phyloP scores from a whole-genome alignment of 2,797 vertebrate genomes.

The Phoxinus dragarum region DNA sequence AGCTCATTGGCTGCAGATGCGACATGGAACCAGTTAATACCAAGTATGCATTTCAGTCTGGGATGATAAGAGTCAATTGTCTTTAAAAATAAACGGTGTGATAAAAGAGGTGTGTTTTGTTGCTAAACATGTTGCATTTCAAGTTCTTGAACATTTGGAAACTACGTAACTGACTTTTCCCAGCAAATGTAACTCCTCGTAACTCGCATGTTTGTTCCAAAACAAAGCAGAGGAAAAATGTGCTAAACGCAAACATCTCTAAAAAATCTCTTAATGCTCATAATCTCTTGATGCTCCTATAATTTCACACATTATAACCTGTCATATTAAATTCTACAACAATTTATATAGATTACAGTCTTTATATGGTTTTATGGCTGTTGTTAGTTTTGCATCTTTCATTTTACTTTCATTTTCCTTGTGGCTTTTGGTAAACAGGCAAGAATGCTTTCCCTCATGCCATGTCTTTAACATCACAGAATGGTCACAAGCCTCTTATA shows the following conservation, averaged over 20 bases:
- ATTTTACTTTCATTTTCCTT: neutral
- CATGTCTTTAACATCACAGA: neutral
- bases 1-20: too few relatives aligned
- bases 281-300: neutral
- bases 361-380: neutral
- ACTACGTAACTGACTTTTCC: conserved; percentile 12
- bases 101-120: neutral
- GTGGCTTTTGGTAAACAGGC: neutral
- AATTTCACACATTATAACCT: neutral
- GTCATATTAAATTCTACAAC: neutral
- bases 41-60: neutral
- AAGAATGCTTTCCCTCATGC: conserved; percentile 13
- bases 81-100: neutral
- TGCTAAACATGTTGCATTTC: conserved; percentile 16
- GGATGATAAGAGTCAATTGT: neutral
- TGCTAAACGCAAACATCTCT: too few relatives aligned
- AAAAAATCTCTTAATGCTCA: neutral
- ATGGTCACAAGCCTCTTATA: conserved; percentile 14
- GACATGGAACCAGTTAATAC: too few relatives aligned
- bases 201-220: conserved; percentile 3
- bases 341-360: neutral
- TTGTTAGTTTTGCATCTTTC: neutral
- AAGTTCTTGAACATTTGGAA: neutral
- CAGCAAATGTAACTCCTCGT: conserved; percentile 13
- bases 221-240: neutral